Evolutionary conservation across 2,113 vertebrate species (phyloP), one percentile per base, ranked within the genome.

Genomic region (Peromyscus maniculatus): DNA sequence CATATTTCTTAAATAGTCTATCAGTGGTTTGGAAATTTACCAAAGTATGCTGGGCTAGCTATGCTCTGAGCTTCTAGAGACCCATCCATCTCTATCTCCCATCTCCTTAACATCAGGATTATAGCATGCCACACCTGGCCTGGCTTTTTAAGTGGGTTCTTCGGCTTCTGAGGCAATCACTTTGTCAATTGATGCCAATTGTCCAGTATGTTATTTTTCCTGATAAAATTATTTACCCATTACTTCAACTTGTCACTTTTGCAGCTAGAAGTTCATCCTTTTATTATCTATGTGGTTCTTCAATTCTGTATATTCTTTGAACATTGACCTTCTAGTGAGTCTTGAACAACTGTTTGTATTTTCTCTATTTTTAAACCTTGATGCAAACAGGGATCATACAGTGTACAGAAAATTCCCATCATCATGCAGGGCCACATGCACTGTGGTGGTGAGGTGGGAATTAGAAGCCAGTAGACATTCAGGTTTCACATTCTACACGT

Each of bases 361-460:
- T 69, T 52, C 9, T 75, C 2, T 69, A 26, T 22, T 15, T 21
- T 79, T 79, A 66, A 67, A 22, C 3, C 43, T 74, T 55, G 72
- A 1, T 87, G 75, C 87, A 16, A 90, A 36, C 1, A 78, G 57
- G 49, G 31, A n/a, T 66, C 46, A 77, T 57, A 87, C 36, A 31
- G 3, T 59, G 36, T 71, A 22, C 12, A 39, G 8, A 10, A 3
- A 43, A 0, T 46, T 15, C 36, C 59, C 6, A 31, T 3, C 0
- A 3, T 4, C 10, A 0, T 26, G 7, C 4, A 31, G 21, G n/a
- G 2, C 4, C 12, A 4, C 9, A n/a, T 0, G 88, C 15, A 52
- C 9, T 7, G 0, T 5, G 5, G 13, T 36, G 12, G 2, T 49
- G 21, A 82, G 12, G 1, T 9, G 33, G 8, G 10, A 0, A 3